Base-by-base conservation (phyloP, 2,113 vertebrate genomes). In the Procavia capensis region DNA sequence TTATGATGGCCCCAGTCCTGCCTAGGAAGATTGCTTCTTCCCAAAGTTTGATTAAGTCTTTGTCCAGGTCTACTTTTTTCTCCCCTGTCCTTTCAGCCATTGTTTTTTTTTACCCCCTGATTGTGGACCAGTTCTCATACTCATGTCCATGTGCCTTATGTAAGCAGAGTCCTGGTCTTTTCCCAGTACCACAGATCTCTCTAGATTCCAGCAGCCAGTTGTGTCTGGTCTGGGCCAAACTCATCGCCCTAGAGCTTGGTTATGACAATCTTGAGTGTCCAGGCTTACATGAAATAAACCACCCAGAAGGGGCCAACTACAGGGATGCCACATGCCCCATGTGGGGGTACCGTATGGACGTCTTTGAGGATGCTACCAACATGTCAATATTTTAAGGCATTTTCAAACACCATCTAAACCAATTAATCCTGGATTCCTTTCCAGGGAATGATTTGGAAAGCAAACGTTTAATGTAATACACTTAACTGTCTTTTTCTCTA, bases 381-480 rank as follows among this genome's bases (percentile, higher is more conserved):
- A 45, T 50, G 5, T 39, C 20, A 61, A 66, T 47, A 27, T 90
- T 84, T 54, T 79, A 54, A 24, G 41, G n/a, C 34, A 59, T 83
- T 84, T 95, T 54, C 59, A 92, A 31, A 57, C 29, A 31, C 2
- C 64, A 34, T 2, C 5, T 72, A 50, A 91, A 70, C 9, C 75
- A 85, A 47, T 19, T 29, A 94, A 82, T 57, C 31, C n/a, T 19
- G 20, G 29, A 6, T 63, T 93, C 20, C 59, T 14, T 82, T 81
- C 45, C 9, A 72, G 74, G 43, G 59, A 84, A 22, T 70, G 10
- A 85, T 84, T 91, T 93, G 64, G 64, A 91, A 92, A 96, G 70
- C 43, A 87, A 85, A 82, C 20, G 64, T 78, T 95, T 93, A 92
- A 90, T 90, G 76, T 94, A 63, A 93, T 63, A 74, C 25, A 93